These are phyloP conservation scores for Ptychobarbus kaznakovi DNA, from an alignment of 2,797 vertebrate genomes.

Conservation along the genomic window DNA sequence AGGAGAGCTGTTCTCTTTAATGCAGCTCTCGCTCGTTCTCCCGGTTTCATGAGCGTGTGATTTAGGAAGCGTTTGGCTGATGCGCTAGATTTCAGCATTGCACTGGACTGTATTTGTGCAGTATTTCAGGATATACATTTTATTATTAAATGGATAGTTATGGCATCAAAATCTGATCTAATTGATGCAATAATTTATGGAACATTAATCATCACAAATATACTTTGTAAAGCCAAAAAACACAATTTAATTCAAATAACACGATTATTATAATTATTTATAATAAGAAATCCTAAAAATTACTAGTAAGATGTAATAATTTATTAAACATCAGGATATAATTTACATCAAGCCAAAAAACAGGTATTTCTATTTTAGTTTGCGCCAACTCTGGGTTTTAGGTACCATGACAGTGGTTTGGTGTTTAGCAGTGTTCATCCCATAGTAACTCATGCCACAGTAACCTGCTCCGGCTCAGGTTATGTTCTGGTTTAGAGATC, in stretches of 20 bases:
- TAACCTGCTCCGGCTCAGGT: no score
- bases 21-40: not conserved
- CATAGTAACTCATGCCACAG: no score
- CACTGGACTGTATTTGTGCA: not conserved
- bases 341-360: not conserved
- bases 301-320: not conserved
- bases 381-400: no score
- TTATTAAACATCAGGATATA: not conserved
- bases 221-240: not conserved
- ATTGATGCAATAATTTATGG: not conserved
- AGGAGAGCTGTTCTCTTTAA: conserved; percentile 18
- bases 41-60: not conserved
- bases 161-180: not conserved
- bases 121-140: not conserved
- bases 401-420: no score
- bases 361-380: no score
- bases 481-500: no score
- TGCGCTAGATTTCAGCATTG: not conserved
- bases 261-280: not conserved
- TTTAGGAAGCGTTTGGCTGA: not conserved
- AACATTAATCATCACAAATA: not conserved
- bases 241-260: not conserved
- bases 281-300: not conserved
- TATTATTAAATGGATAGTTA: not conserved
- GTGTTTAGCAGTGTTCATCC: no score